Base-by-base conservation (phyloP, 2,888 invertebrate genomes). In the Camponotus fellah region DNA sequence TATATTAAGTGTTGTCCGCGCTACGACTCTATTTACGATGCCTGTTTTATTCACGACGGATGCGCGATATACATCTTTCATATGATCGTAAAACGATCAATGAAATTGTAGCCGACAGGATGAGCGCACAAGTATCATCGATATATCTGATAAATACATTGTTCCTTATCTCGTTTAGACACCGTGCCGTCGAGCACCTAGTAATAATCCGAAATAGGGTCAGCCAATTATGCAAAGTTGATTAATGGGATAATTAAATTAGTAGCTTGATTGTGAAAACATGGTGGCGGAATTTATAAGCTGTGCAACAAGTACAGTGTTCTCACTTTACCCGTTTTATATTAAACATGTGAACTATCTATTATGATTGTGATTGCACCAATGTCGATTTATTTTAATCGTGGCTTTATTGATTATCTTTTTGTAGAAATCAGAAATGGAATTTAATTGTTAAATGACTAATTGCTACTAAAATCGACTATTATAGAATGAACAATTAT, bases 1-100 rank as follows among this genome's bases (percentile, higher is more conserved):
- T 92, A 92, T 91, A 93, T 92, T 91, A 92, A 89, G 87, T 91
- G 87, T 89, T 89, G 89, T 90, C 88, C 88, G 82, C 89, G 83
- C 87, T 86, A 85, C 85, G 85, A 83, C 88, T 85, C 86, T 85
- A 85, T 87, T 86, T 79, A 72, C 43, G 49, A 68, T 65, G 85
- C 85, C 84, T 66, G 85, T 87, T 91, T 82, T 87, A 86, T 87
- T 84, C 82, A 82, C 14, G 37, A 76, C 53, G 37, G 72, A 53
- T n/a, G n/a, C 17, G 60, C 82, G 90, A 91, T 88, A 90, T 89
- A 87, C 85, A 90, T 92, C 88, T 87, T 84, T 87, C 66, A 71
- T 82, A 40, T 40, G 26, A 40, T 60, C 58, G 26, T 74, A 62
- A 71, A 75, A 43, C 58, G 74, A 62, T 71, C 60, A 56, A 85